Evolutionary conservation across 2,113 vertebrate species (phyloP).

Genomic region (Turdus rufiventris): DNA sequence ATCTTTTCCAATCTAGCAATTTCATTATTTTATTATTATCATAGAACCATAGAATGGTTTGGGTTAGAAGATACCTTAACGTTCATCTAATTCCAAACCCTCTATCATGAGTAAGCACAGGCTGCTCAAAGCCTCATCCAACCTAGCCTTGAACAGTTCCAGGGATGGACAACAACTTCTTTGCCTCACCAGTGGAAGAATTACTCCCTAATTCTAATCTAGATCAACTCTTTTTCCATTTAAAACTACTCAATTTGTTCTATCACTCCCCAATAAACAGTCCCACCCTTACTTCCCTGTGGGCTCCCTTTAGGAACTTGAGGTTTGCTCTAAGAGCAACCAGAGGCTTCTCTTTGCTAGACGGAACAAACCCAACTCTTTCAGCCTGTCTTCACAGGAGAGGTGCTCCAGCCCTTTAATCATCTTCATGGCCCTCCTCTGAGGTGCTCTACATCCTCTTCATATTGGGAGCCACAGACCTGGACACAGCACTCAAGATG

Average conservation of each 20-base stretch:
- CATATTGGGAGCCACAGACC: background rate
- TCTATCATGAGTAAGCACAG: background rate
- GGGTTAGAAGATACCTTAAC: background rate
- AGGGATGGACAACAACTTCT: background rate
- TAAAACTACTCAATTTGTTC: background rate
- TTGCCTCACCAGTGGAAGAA: background rate
- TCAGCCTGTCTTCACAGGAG: background rate
- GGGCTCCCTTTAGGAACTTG: background rate
- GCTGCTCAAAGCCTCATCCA: background rate
- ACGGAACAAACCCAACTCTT: background rate
- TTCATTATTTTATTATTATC: background rate
- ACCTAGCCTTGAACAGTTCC: background rate
- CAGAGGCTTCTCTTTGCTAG: background rate
- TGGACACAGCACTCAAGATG: background rate
- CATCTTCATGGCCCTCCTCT: background rate
- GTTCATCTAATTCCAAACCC: background rate
- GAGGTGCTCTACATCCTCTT: accelerated
- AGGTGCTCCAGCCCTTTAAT: background rate
- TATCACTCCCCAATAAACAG: background rate
- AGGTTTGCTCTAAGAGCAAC: background rate
- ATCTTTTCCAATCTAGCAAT: background rate
- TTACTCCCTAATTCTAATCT: background rate
- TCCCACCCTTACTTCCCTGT: background rate
- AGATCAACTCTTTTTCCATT: background rate
- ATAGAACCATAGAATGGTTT: background rate